phyloP scores from a whole-genome alignment of 2,888 invertebrate genomes.

The Dolichomitus sp. region DNA sequence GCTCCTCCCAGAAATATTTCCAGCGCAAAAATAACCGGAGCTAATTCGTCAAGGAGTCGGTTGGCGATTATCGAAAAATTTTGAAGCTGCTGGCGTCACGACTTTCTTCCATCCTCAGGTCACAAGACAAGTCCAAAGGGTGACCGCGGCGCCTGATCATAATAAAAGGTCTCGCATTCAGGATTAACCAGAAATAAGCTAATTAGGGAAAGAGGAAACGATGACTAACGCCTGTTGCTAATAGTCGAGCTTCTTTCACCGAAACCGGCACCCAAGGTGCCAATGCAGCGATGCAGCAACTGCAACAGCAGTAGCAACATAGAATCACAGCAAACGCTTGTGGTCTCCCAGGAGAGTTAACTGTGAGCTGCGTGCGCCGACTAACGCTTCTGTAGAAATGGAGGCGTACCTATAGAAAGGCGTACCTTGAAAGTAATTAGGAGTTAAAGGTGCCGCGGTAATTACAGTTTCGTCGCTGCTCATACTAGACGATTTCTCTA shows the following conservation, averaged over 20 bases:
- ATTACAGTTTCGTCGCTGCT: constrained; percentile 72
- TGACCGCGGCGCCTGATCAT: constrained; percentile 49
- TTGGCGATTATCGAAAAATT: constrained; percentile 58
- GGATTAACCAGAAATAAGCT: constrained; percentile 72
- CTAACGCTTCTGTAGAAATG: constrained; percentile 51
- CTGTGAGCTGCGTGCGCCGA: constrained; percentile 21
- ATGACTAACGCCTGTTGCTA: constrained; percentile 68
- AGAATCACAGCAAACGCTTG: background rate
- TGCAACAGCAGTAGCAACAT: background rate
- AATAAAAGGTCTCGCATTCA: constrained; percentile 56
- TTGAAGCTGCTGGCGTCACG: constrained; percentile 7
- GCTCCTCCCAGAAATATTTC: constrained; percentile 48
- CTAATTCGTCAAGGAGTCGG: constrained; percentile 70
- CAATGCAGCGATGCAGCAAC: constrained; percentile 17
- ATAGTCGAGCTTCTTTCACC: constrained; percentile 52
- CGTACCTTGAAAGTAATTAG: constrained; percentile 77
- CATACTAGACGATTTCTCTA: constrained; percentile 23
- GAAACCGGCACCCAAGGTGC: constrained; percentile 30
- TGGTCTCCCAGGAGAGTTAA: constrained; percentile 18
- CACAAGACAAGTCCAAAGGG: constrained; percentile 2
- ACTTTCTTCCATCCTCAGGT: constrained; percentile 42
- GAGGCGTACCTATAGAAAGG: constrained; percentile 68
- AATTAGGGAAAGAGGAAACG: constrained; percentile 77
- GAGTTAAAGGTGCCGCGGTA: constrained; percentile 74
- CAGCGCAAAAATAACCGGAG: constrained; percentile 33